Percentiles rank a stretch among this genome's conserved stretches.
These are phyloP conservation scores for Deilephila elpenor DNA, from an alignment of 2,888 invertebrate species.

Conservation along the genomic window DNA sequence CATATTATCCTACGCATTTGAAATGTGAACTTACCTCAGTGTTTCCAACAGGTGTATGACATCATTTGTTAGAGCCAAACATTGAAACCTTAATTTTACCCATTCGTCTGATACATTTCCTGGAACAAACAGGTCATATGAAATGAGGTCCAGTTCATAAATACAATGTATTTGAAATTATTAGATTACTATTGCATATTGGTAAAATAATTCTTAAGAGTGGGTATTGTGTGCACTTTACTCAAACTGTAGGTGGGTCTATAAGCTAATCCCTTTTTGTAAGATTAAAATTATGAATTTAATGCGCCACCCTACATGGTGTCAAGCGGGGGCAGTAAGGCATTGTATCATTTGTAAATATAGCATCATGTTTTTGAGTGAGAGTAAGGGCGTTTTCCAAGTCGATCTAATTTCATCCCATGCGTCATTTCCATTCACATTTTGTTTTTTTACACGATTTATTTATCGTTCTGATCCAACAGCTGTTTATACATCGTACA, in stretches of 20 bases:
- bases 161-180: neutral
- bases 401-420: slow-evolving; percentile 27
- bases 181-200: too few relatives aligned
- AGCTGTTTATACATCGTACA: slow-evolving; percentile 48
- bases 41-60: slow-evolving; percentile 88
- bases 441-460: slow-evolving; percentile 46
- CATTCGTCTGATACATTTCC: slow-evolving; percentile 90
- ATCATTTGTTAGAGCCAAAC: slow-evolving; percentile 88
- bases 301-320: neutral
- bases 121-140: slow-evolving; percentile 62
- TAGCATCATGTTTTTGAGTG: slow-evolving; percentile 8
- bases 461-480: slow-evolving; percentile 33
- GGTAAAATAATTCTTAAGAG: too few relatives aligned
- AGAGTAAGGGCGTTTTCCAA: slow-evolving; percentile 25
- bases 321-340: neutral
- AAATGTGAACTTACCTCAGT: slow-evolving; percentile 81
- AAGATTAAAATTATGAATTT: neutral
- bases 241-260: too few relatives aligned
- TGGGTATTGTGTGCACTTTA: too few relatives aligned
- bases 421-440: slow-evolving; percentile 45
- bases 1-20: slow-evolving; percentile 48
- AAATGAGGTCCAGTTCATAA: neutral
- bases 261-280: neutral
- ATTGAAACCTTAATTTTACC: slow-evolving; percentile 91
- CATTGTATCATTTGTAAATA: neutral